Evolutionary conservation across 2,113 vertebrate genomes (phyloP).

Genomic region (Elgaria multicarinata): DNA sequence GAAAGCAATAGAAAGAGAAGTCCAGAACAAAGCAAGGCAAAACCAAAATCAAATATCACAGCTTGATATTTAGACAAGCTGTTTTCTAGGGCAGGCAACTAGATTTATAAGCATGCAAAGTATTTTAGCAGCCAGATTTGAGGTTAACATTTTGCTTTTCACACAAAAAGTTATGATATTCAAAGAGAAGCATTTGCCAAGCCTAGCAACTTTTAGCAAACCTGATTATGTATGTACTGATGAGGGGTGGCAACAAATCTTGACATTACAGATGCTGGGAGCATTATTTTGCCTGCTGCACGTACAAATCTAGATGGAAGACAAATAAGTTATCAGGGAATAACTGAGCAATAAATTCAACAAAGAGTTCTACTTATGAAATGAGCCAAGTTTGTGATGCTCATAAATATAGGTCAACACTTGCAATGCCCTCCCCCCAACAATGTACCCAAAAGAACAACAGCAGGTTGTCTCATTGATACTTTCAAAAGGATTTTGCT

Average conservation of each 20-base stretch:
- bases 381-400: background rate
- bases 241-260: background rate
- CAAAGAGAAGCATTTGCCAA: background rate
- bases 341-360: background rate
- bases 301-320: background rate
- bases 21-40: constrained; percentile 10
- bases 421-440: constrained; percentile 36
- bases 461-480: constrained; percentile 39
- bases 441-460: background rate
- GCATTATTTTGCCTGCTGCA: background rate
- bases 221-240: background rate
- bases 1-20: constrained; percentile 33
- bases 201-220: constrained; percentile 33
- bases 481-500: constrained; percentile 40
- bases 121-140: constrained; percentile 45
- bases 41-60: constrained; percentile 36
- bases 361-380: background rate
- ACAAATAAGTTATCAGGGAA: background rate
- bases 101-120: constrained; percentile 33
- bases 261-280: background rate
- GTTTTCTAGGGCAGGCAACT: background rate
- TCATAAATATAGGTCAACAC: constrained; percentile 63
- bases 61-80: constrained; percentile 55
- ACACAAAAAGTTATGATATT: constrained; percentile 27
- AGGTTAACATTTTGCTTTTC: constrained; percentile 47